Conservation (phyloP, 2,888 invertebrate genomes). For the Clitarchus hookeri region DNA sequence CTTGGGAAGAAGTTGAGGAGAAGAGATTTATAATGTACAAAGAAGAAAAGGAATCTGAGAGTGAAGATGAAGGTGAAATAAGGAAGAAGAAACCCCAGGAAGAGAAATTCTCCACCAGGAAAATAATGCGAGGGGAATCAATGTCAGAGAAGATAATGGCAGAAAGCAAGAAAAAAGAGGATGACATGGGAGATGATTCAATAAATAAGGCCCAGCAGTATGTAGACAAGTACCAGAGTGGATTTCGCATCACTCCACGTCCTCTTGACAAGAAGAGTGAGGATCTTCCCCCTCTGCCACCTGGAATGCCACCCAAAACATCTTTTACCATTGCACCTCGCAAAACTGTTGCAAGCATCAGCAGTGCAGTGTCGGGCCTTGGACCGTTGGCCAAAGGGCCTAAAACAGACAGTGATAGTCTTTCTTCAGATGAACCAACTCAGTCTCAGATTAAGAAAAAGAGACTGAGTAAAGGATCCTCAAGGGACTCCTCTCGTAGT, state of each 20-base stretch:
- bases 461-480: constrained; percentile 50
- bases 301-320: constrained; percentile 60
- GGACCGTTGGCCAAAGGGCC: constrained; percentile 51
- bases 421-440: constrained; percentile 49
- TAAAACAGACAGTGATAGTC: constrained; percentile 54
- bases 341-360: constrained; percentile 29
- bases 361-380: constrained; percentile 52
- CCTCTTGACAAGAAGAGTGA: constrained; percentile 52
- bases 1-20: constrained; percentile 53
- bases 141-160: constrained; percentile 41
- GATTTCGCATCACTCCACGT: constrained; percentile 40
- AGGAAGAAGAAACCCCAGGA: constrained; percentile 40
- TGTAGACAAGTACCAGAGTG: constrained; percentile 42
- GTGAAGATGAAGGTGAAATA: constrained; percentile 41
- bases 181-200: constrained; percentile 36
- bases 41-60: constrained; percentile 42
- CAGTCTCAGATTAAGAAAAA: constrained; percentile 23
- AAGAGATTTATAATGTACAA: constrained; percentile 49
- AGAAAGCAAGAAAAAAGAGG: constrained; percentile 39
- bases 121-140: constrained; percentile 34
- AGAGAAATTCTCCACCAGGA: constrained; percentile 37
- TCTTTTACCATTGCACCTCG: constrained; percentile 29
- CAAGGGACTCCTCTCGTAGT: constrained; percentile 66
- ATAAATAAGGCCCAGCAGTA: constrained; percentile 40
- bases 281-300: constrained; percentile 53